These are phyloP conservation scores for Calliopsis andreniformis DNA, from an alignment of 1,140 invertebrate species.

Conservation along the genomic window DNA sequence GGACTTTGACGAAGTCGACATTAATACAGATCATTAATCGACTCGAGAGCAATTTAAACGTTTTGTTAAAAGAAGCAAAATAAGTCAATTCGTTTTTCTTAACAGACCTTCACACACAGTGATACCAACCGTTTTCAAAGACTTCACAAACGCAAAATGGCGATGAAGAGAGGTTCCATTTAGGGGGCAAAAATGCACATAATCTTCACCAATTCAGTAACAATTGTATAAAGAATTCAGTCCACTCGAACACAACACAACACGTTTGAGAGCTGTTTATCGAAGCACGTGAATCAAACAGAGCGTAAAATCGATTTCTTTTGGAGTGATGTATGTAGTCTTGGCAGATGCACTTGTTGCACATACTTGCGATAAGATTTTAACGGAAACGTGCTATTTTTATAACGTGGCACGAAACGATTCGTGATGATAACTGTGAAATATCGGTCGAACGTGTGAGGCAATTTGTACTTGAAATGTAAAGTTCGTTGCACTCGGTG, in stretches of 20 bases:
- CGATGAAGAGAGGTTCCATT: too few relatives aligned
- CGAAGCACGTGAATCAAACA: neutral
- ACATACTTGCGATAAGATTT: constrained; percentile 31
- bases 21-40: neutral
- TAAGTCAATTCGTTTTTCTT: constrained; percentile 1
- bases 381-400: constrained; percentile 43
- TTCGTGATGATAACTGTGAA: constrained; percentile 41
- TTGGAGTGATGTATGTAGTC: neutral
- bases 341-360: neutral
- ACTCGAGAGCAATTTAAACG: neutral
- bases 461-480: neutral
- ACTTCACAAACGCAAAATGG: too few relatives aligned
- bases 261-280: neutral
- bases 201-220: neutral
- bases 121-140: too few relatives aligned
- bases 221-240: neutral
- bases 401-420: neutral
- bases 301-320: constrained; percentile 6
- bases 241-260: too few relatives aligned
- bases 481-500: constrained; percentile 40
- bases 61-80: neutral
- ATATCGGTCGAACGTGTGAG: neutral
- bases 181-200: neutral
- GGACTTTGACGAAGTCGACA: neutral
- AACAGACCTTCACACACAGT: too few relatives aligned